Base-by-base conservation (phyloP, 2,797 vertebrate species). In the Gallinago stenura region DNA sequence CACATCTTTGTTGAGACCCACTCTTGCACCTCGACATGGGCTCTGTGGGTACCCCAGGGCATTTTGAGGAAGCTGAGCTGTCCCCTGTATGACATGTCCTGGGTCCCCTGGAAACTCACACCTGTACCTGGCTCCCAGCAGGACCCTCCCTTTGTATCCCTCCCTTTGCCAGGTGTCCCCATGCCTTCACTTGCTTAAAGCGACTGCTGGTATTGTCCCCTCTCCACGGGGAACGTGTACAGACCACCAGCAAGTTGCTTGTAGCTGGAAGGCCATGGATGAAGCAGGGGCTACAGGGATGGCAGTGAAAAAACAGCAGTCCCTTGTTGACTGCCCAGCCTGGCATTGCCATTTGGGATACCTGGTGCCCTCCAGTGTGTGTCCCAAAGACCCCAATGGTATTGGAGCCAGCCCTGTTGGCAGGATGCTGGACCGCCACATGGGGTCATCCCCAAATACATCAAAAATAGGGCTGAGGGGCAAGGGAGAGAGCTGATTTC, bases 271-370 rank as follows among this genome's bases (percentile, higher is more conserved):
- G 14, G 56, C 24, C 20, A 5, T 11, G 30, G 37, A 58, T 60
- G 10, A n/a, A 66, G 12, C 5, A 1, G 26, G 12, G 37, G 16
- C 22, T 50, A 26, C 6, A 1, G 28, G 19, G 9, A 33, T 39
- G 16, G 66, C 4, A 3, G 6, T 84, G 46, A 12, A 43, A 22
- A 48, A 48, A 33, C 35, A 14, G 62, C 4, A 3, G 6, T 84
- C 41, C 54, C 2, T 0, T n/a, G 7, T 46, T 56, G 41, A 69
- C 30, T 0, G 0, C 28, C 18, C 28, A 84, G 24, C 39, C 61
- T 48, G 21, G 17, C 53, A 31, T 61, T 62, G 1, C 1, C 13
- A 1, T 26, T 69, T 76, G 58, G 57, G 53, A 66, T 51, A 33
- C 10, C 45, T 5, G 4, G 17, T 1, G 4, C 31, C 15, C 21